A percentile compares a stretch with the other conserved stretches of the same genome.
Conservation (phyloP, 2,888 invertebrate species). For the Dimorphilus gyrociliatus region DNA sequence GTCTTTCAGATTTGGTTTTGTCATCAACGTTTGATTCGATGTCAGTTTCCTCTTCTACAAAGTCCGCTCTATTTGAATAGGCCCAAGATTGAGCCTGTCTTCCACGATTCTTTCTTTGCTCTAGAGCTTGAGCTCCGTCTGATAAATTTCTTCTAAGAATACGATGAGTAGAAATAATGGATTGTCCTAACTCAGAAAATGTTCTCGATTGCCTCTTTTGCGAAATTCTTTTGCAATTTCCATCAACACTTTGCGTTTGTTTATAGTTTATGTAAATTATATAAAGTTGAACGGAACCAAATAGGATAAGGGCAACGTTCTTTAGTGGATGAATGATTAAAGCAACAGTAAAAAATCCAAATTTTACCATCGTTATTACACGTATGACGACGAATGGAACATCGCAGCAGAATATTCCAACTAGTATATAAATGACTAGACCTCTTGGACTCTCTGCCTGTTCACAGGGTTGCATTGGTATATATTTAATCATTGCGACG, state of each 20-base stretch:
- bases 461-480: slow-evolving; percentile 6
- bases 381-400: slow-evolving; percentile 10
- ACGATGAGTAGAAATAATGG: no score
- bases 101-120: no score
- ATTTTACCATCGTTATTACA: slow-evolving; percentile 8
- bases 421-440: slow-evolving; percentile 7
- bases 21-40: no score
- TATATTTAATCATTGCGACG: slow-evolving; percentile 12
- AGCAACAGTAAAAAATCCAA: slow-evolving; percentile 6
- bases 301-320: slow-evolving; percentile 10
- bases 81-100: no score
- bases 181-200: no score
- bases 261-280: slow-evolving; percentile 7
- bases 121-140: no score
- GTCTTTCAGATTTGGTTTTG: no score
- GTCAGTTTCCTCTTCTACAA: no score
- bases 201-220: no score
- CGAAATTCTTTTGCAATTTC: no score
- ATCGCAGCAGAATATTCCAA: slow-evolving; percentile 8
- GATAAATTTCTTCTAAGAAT: no score
- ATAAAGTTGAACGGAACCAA: slow-evolving; percentile 7
- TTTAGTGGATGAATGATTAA: slow-evolving; percentile 10
- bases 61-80: no score
- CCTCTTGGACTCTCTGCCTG: slow-evolving; percentile 3
- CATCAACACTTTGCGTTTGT: background rate